Evolutionary conservation across 37 sponge, comb jelly and placozoan species (phyloP), one percentile per base, ranked within the genome.

Genomic region (Haliclona indistincta): DNA sequence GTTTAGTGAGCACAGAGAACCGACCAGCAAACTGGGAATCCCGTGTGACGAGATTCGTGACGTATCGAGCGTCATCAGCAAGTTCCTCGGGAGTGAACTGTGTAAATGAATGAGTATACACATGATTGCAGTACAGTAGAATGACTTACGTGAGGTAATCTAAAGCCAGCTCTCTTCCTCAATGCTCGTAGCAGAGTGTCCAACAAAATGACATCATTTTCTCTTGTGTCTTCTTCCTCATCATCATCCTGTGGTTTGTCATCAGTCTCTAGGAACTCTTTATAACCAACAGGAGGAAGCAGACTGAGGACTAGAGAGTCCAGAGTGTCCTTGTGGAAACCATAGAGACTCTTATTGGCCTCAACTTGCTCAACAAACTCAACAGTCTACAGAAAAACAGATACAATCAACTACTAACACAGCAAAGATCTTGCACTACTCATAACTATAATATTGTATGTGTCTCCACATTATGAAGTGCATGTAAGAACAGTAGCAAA

Each of bases 361-460:
- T 60, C 76, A 62, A 89, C 61, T 34, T 26, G 40, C 1, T 74
- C 74, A n/a, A 88, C 20, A 60, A 89, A 89, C 56, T 83, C 89
- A 35, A 74, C 43, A 33, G 68, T 58, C 23, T 58, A 58, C 49
- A 58, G 11, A 6, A 8, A 58, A n/a, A 26, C 60, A 11, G 11
- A 20, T n/a, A 25, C 60, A 58, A 58, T 7, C 11, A 58, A 25
- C 22, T 20, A 25, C 7, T 8, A 7, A 58, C 60, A n/a, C 60
- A 58, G 60, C 25, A 58, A 20, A 25, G 28, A n/a, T 58, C 7
- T 25, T 58, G 28, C n/a, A 58, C 23, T 25, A 58, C n/a, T 7
- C n/a, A n/a, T n/a, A n/a, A n/a, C 63, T 61, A 13, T 61, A 11
- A 25, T 61, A 61, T 20, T 11, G 32, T 61, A 13, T 22, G 63